A percentile compares a stretch with the other conserved stretches of the same genome.
Conservation (phyloP, 2,888 invertebrate species). For the Drosophila mulleri region DNA sequence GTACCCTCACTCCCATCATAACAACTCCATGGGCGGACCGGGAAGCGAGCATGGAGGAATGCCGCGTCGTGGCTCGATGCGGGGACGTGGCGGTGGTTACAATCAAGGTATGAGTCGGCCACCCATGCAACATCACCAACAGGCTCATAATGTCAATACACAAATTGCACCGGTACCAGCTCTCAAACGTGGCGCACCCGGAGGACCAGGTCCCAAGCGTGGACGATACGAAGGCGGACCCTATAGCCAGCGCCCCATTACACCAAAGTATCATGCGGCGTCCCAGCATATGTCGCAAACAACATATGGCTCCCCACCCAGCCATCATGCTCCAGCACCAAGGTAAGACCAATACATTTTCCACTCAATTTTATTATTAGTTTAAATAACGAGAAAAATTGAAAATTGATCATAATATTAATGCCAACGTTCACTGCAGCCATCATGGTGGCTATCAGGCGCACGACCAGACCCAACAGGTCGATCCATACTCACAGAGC, state of each 20-base stretch:
- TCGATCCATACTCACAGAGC: slow-evolving; percentile 85
- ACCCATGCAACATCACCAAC: slow-evolving; percentile 79
- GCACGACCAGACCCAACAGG: slow-evolving; percentile 84
- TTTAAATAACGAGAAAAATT: neutral
- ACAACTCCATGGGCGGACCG: slow-evolving; percentile 65
- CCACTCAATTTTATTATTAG: neutral
- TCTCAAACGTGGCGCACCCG: slow-evolving; percentile 84
- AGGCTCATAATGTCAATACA: slow-evolving; percentile 83
- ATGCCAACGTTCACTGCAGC: slow-evolving; percentile 66
- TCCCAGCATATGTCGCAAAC: slow-evolving; percentile 79
- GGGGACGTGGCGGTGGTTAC: slow-evolving; percentile 84
- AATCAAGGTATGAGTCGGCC: slow-evolving; percentile 83
- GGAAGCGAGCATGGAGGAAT: slow-evolving; percentile 77
- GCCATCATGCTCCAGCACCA: slow-evolving; percentile 75
- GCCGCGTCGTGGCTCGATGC: slow-evolving; percentile 82
- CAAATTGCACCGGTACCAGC: slow-evolving; percentile 84
- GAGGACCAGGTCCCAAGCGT: slow-evolving; percentile 85
- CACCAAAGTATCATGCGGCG: slow-evolving; percentile 83
- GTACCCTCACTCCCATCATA: slow-evolving; percentile 73
- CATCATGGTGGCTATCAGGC: slow-evolving; percentile 83
- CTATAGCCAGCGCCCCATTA: slow-evolving; percentile 83
- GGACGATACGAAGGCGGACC: slow-evolving; percentile 85
- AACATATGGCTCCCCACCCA: slow-evolving; percentile 74
- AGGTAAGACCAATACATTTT: slow-evolving; percentile 65
- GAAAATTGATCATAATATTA: slow-evolving; percentile 30